Conservation (phyloP, 2,888 invertebrate genomes). For the Yponomeuta cagnagella region DNA sequence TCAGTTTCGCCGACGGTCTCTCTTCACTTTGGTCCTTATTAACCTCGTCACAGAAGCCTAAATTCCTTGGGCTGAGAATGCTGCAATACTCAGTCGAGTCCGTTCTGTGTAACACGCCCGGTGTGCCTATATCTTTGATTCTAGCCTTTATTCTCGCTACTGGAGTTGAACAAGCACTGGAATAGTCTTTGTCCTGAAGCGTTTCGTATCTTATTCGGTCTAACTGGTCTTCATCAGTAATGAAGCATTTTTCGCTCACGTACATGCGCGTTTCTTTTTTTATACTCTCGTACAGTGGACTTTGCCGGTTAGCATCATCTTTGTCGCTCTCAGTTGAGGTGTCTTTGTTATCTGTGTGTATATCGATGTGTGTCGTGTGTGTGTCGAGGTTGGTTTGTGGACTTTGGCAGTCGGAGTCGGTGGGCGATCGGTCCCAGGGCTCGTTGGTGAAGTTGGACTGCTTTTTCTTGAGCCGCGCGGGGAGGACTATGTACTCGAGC, state of each 20-base stretch:
- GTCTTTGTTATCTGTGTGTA: slow-evolving; percentile 37
- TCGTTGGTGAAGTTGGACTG: slow-evolving; percentile 45
- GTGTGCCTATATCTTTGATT: slow-evolving; percentile 52
- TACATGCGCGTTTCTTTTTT: slow-evolving; percentile 15
- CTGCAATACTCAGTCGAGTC: slow-evolving; percentile 72
- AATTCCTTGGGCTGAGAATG: slow-evolving; percentile 56
- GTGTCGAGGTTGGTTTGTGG: slow-evolving; percentile 42
- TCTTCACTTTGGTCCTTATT: slow-evolving; percentile 41
- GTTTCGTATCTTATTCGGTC: slow-evolving; percentile 38
- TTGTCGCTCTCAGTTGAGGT: slow-evolving; percentile 51
- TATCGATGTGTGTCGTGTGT: slow-evolving; percentile 40
- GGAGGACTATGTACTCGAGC: slow-evolving; percentile 59
- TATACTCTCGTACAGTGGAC: slow-evolving; percentile 53
- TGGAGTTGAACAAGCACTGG: slow-evolving; percentile 63
- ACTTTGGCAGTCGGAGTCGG: slow-evolving; percentile 54
- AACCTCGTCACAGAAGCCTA: slow-evolving; percentile 40
- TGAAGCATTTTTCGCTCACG: slow-evolving; percentile 41
- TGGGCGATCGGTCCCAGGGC: slow-evolving; percentile 52
- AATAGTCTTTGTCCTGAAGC: slow-evolving; percentile 44
- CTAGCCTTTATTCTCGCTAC: slow-evolving; percentile 50
- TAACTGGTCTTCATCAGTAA: slow-evolving; percentile 39
- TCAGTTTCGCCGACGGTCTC: slow-evolving; percentile 47
- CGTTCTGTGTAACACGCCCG: slow-evolving; percentile 55
- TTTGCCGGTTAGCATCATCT: slow-evolving; percentile 36
- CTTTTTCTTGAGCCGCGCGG: slow-evolving; percentile 45